Conservation (phyloP, 2,113 vertebrate genomes). For the Irena cyanogastra region DNA sequence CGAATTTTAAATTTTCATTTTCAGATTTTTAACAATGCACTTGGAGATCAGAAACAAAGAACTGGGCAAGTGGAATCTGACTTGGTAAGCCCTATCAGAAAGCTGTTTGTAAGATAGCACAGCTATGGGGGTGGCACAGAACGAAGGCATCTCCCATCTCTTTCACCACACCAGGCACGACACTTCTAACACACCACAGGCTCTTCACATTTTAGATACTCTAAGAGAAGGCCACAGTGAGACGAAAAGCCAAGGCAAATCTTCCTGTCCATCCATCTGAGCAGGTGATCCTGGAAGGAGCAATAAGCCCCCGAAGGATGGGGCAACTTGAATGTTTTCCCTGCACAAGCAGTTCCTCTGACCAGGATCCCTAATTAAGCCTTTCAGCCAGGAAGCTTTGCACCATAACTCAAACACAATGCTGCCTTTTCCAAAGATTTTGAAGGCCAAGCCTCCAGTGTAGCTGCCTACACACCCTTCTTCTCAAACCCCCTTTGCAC, state of each 20-base stretch:
- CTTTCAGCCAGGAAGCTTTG: neutral
- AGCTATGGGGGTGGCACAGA: neutral
- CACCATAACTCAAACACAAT: neutral
- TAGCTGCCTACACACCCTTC: neutral
- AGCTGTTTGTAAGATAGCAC: neutral
- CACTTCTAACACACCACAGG: neutral
- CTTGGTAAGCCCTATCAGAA: neutral
- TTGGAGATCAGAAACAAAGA: neutral
- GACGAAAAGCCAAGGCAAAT: neutral
- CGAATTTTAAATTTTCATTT: neutral
- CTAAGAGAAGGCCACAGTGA: neutral
- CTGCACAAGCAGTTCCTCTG: neutral
- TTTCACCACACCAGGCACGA: neutral
- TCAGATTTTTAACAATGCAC: neutral
- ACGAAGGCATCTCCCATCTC: neutral
- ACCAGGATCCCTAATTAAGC: neutral
- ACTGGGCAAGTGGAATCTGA: neutral
- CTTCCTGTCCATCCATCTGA: neutral
- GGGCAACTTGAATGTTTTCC: neutral
- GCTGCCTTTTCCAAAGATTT: neutral
- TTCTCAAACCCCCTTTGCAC: accelerated
- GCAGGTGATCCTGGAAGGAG: neutral
- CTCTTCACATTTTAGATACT: neutral
- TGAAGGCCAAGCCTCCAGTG: neutral
- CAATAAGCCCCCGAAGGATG: neutral